Conservation (phyloP, 2,888 invertebrate species). For the Acrobasis repandana region DNA sequence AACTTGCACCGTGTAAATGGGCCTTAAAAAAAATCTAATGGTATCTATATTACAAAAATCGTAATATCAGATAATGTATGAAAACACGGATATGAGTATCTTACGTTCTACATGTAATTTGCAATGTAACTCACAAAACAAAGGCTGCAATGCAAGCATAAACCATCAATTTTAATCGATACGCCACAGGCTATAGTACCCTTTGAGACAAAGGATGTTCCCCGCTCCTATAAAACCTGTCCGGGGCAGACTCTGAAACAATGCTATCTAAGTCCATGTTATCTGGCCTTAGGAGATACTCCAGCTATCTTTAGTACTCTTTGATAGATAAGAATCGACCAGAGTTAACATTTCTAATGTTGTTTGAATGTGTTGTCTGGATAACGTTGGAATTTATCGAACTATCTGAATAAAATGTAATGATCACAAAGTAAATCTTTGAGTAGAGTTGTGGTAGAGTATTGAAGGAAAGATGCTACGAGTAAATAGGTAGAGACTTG, state of each 20-base stretch:
- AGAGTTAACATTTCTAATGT: slow-evolving; percentile 38
- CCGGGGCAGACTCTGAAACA: slow-evolving; percentile 27
- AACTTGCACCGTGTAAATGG: too few species aligned
- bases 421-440: too few species aligned
- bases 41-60: too few species aligned
- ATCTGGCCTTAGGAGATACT: slow-evolving; percentile 32
- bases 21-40: too few species aligned
- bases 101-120: neutral
- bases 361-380: slow-evolving; percentile 11
- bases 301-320: slow-evolving; percentile 31
- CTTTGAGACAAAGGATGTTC: slow-evolving; percentile 21
- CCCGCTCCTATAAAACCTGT: slow-evolving; percentile 16
- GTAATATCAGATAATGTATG: neutral
- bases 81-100: neutral
- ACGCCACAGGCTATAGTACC: slow-evolving; percentile 12
- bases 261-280: slow-evolving; percentile 45
- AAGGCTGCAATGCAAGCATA: slow-evolving; percentile 5
- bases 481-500: too few species aligned
- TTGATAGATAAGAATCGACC: slow-evolving; percentile 37
- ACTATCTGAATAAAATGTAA: neutral
- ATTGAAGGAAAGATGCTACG: too few species aligned
- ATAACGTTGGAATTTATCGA: neutral
- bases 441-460: too few species aligned
- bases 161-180: slow-evolving; percentile 22
- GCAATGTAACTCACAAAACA: neutral